Conservation (phyloP, 2,888 invertebrate genomes). For the Hypena proboscidalis region DNA sequence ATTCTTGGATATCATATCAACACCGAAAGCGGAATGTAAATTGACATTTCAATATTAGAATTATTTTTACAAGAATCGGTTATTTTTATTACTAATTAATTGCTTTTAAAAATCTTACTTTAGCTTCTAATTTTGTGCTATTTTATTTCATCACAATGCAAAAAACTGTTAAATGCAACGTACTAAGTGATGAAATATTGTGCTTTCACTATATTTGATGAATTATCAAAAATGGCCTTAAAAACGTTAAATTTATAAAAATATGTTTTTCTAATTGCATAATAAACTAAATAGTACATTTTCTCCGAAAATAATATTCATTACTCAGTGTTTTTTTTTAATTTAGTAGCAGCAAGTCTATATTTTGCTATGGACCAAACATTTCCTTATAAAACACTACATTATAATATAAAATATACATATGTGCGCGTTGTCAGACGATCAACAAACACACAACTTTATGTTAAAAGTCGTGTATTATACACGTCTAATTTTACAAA, state of each 20-base stretch:
- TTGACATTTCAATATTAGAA: conserved; percentile 49
- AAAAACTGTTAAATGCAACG: neutral
- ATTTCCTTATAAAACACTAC: conserved; percentile 37
- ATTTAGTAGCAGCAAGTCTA: conserved; percentile 31
- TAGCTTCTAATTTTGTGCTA: conserved; percentile 7
- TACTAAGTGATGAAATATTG: conserved; percentile 1
- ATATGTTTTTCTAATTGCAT: conserved; percentile 27
- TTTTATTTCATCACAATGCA: neutral
- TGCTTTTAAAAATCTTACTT: conserved; percentile 8
- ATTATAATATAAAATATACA: conserved; percentile 43
- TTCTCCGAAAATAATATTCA: conserved; percentile 18
- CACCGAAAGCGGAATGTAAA: conserved; percentile 78
- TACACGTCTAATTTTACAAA: conserved; percentile 45
- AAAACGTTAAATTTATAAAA: conserved; percentile 22
- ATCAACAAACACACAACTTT: conserved; percentile 46
- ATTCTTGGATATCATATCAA: conserved; percentile 55
- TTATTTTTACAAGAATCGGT: conserved; percentile 22
- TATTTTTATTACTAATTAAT: conserved; percentile 12
- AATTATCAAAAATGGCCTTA: neutral
- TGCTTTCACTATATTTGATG: conserved; percentile 10
- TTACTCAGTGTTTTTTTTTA: conserved; percentile 15
- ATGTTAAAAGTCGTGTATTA: conserved; percentile 44
- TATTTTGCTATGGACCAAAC: conserved; percentile 41
- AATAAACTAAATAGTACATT: conserved; percentile 16
- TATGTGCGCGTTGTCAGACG: conserved; percentile 45